These are phyloP conservation scores for Heliangelus exortis DNA, from an alignment of 2,797 vertebrate genomes.

Conservation along the genomic window DNA sequence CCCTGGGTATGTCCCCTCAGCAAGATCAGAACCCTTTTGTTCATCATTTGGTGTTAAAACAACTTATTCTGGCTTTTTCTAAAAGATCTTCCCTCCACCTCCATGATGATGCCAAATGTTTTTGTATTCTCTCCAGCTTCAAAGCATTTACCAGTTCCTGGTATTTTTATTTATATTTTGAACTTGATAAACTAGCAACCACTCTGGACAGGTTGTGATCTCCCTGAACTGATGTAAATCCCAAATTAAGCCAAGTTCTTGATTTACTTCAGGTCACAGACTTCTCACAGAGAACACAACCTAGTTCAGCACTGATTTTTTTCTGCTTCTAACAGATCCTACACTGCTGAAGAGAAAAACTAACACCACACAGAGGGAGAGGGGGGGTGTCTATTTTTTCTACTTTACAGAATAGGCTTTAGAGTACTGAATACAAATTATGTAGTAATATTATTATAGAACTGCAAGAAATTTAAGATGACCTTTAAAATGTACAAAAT, in stretches of 20 bases:
- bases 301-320: background rate
- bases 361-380: background rate
- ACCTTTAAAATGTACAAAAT: conserved; percentile 73
- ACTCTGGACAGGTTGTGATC: background rate
- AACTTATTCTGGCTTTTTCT: background rate
- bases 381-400: conserved; percentile 25
- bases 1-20: rapidly evolving
- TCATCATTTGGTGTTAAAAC: background rate
- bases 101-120: background rate
- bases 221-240: background rate
- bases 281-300: background rate
- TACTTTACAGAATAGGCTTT: conserved; percentile 50
- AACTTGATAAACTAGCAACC: background rate
- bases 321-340: background rate
- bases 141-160: background rate
- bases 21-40: background rate
- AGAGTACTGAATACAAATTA: conserved; percentile 53
- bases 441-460: conserved; percentile 59
- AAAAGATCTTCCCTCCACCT: background rate
- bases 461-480: conserved; percentile 50
- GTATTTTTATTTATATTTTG: background rate
- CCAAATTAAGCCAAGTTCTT: background rate
- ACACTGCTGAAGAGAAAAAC: conserved; percentile 49
- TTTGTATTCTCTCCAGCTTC: background rate
- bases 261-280: background rate